Percentiles rank a stretch among this genome's conserved stretches.
phyloP scores from a whole-genome alignment of 2,888 invertebrate genomes.

The Ophraella communa region DNA sequence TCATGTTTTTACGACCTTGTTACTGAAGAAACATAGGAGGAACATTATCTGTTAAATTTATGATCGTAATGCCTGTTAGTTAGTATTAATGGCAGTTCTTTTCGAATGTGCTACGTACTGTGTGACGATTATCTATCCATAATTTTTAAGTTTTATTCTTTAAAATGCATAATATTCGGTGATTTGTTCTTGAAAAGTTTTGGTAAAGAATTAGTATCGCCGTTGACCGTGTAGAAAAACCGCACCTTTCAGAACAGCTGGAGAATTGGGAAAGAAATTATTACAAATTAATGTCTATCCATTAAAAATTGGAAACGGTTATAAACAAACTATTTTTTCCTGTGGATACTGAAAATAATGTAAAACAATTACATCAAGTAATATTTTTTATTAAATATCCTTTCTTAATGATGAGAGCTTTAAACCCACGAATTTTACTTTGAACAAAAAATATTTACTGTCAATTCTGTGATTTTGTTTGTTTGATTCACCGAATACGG shows the following conservation, averaged over 20 bases:
- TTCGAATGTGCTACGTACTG: background rate
- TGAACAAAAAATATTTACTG: too few relatives aligned
- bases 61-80: slow-evolving; percentile 18
- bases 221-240: background rate
- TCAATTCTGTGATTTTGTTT: too few relatives aligned
- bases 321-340: too few relatives aligned
- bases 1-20: slow-evolving; percentile 38
- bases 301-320: too few relatives aligned
- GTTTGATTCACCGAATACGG: too few relatives aligned
- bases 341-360: too few relatives aligned
- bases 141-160: background rate
- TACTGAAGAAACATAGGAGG: slow-evolving; percentile 25
- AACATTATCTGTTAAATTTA: slow-evolving; percentile 28
- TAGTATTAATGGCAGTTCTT: slow-evolving; percentile 15
- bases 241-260: background rate
- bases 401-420: too few relatives aligned
- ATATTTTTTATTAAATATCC: too few relatives aligned
- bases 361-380: too few relatives aligned
- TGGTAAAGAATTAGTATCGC: background rate
- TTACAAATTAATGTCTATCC: too few relatives aligned
- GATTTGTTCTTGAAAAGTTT: background rate
- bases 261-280: background rate
- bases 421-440: too few relatives aligned
- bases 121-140: background rate
- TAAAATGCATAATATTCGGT: background rate